phyloP scores from a whole-genome alignment of 2,888 invertebrate genomes.

The Phorcus lineatus region DNA sequence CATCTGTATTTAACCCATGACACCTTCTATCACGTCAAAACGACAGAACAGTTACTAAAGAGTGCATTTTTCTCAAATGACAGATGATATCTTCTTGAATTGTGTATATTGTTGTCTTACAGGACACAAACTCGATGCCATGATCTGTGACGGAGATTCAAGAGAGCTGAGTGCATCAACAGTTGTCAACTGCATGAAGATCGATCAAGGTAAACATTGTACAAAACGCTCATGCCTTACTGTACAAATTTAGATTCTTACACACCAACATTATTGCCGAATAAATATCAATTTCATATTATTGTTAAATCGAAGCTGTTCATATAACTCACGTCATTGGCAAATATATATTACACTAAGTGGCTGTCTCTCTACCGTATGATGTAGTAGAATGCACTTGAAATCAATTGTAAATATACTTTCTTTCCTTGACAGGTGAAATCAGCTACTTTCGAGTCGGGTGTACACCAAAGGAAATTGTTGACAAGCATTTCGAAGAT shows the following conservation, averaged over 20 bases:
- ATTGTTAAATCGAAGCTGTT: not conserved
- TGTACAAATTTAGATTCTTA: too few relatives aligned
- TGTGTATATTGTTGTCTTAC: not conserved
- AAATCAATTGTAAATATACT: not conserved
- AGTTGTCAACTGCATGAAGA: constrained; percentile 59
- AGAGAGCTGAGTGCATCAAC: constrained; percentile 57
- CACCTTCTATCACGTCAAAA: too few relatives aligned
- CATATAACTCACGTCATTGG: not conserved
- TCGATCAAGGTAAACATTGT: constrained; percentile 50
- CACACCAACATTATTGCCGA: too few relatives aligned
- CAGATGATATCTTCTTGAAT: too few relatives aligned
- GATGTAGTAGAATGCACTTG: too few relatives aligned
- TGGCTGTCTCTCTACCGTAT: too few relatives aligned
- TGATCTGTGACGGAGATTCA: constrained; percentile 58
- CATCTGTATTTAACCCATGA: too few relatives aligned
- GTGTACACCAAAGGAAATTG: constrained; percentile 53
- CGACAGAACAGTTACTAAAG: too few relatives aligned
- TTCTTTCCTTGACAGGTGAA: constrained; percentile 42
- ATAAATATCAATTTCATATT: too few relatives aligned
- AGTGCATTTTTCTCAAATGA: too few relatives aligned
- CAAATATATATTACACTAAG: too few relatives aligned
- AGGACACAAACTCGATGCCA: constrained; percentile 56
- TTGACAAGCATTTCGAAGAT: constrained; percentile 40
- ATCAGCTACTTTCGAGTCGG: constrained; percentile 58
- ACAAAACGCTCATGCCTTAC: too few relatives aligned